Base-by-base conservation (phyloP, 2,888 invertebrate species). In the Anthophora plumipes region DNA sequence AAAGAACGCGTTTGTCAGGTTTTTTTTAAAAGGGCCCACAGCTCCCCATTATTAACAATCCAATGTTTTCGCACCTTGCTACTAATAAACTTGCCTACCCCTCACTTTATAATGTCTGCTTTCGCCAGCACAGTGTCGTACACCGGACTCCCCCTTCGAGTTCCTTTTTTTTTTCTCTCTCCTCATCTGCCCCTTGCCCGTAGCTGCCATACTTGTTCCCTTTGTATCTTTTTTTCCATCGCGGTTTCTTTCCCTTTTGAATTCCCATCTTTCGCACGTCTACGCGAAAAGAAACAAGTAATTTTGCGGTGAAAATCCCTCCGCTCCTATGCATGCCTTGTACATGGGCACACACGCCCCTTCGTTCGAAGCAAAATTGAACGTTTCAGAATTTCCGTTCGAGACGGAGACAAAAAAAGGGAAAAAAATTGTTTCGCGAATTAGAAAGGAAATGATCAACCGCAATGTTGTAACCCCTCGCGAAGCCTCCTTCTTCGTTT, bases 61-160 rank as follows among this genome's bases (percentile, higher is more conserved):
- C 72, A 75, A 82, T 76, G 83, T 83, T 80, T 83, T 86, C 88
- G 82, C 88, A 84, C 85, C 84, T 84, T 76, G 71, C 76, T 59
- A 76, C 79, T 76, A 78, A 83, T 84, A 84, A 86, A 85, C 72
- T 84, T 75, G 80, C 77, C 79, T 72, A 70, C 78, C 81, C 74
- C 75, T 70, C 82, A 82, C 84, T 83, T 80, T 84, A 77, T 48
- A 83, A 81, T 81, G 84, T 72, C 78, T 57, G 71, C 77, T 61
- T 66, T 61, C 59, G 67, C 66, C 77, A 66, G 72, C 75, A 5
- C 76, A 54, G 73, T 79, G 80, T 78, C 80, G 72, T 81, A 66
- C 77, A 79, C 82, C 77, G 77, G 83, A 80, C 83, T 82, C 87
- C 85, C 75, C 69, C n/a, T 48, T 41, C 61, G 80, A 57, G 73